Conservation (phyloP, 2,888 invertebrate species). For the Himalopsyche anomala region DNA sequence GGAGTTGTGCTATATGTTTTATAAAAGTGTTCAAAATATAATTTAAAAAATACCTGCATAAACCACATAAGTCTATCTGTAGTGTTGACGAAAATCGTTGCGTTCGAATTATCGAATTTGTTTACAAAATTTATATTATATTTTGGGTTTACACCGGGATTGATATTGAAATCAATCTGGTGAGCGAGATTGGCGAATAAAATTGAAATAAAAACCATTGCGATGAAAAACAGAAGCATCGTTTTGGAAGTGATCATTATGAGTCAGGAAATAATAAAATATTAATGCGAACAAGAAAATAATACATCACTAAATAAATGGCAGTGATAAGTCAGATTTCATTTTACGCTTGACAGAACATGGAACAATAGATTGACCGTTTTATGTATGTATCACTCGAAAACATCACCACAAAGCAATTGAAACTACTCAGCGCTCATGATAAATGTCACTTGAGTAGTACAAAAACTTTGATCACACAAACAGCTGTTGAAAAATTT, state of each 20-base stretch:
- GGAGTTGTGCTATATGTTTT: too few species aligned
- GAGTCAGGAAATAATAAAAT: not conserved
- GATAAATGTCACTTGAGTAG: not conserved
- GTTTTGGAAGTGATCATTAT: slow-evolving; percentile 61
- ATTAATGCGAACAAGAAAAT: not conserved
- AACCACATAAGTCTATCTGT: slow-evolving; percentile 84
- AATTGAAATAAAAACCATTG: slow-evolving; percentile 58
- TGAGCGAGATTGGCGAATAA: slow-evolving; percentile 63
- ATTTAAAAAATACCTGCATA: slow-evolving; percentile 79
- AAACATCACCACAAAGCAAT: slow-evolving; percentile 39
- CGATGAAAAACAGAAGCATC: slow-evolving; percentile 55
- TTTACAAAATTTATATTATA: slow-evolving; percentile 47
- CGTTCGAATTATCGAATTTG: slow-evolving; percentile 67
- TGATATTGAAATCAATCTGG: slow-evolving; percentile 61
- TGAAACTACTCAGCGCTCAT: not conserved
- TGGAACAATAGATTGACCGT: not conserved
- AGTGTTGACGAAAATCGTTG: slow-evolving; percentile 76
- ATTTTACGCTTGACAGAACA: not conserved
- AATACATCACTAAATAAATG: slow-evolving; percentile 16
- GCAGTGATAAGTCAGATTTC: not conserved
- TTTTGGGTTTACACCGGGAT: slow-evolving; percentile 48
- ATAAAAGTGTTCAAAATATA: not conserved
- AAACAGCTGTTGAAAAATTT: slow-evolving; percentile 1
- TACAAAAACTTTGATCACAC: not conserved
- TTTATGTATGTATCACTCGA: not conserved